Evolutionary conservation across 2,113 vertebrate genomes (phyloP).

Genomic region (Toxotes jaculatrix): DNA sequence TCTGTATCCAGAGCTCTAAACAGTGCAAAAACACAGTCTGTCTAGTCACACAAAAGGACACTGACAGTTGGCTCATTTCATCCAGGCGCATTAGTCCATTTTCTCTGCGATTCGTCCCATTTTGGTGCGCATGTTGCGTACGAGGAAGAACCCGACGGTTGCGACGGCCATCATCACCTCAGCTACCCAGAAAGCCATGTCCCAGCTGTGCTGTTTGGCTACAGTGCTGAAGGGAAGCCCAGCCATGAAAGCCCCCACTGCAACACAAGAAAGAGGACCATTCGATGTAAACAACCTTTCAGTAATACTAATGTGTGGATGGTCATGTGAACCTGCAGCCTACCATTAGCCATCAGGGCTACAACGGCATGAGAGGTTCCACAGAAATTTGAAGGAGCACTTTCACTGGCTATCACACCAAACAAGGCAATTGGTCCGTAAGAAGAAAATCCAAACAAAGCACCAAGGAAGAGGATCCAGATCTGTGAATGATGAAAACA

Average conservation of each 20-base stretch:
- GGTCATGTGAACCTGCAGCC: constrained; percentile 51
- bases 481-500: constrained; percentile 78
- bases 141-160: constrained; percentile 89
- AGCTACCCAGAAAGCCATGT: constrained; percentile 94
- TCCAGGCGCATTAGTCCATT: constrained; percentile 83
- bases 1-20: not conserved
- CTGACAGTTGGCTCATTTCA: not conserved
- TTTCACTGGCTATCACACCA: constrained; percentile 96
- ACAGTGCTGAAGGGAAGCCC: constrained; percentile 97
- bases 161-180: constrained; percentile 86
- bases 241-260: constrained; percentile 96
- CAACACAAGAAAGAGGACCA: constrained; percentile 28
- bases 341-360: constrained; percentile 97
- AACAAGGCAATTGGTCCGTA: constrained; percentile 96
- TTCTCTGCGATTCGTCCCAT: constrained; percentile 91
- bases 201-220: constrained; percentile 95
- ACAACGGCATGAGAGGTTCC: constrained; percentile 97
- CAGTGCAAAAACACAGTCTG: not conserved
- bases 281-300: not conserved
- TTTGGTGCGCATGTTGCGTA: constrained; percentile 96
- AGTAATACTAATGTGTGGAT: not conserved
- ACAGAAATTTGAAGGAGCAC: constrained; percentile 93
- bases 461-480: constrained; percentile 95
- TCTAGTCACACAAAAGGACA: not conserved
- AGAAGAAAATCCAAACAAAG: constrained; percentile 93